Evolutionary conservation across 2,113 vertebrate species (phyloP).

Genomic region (Anolis sagrei): DNA sequence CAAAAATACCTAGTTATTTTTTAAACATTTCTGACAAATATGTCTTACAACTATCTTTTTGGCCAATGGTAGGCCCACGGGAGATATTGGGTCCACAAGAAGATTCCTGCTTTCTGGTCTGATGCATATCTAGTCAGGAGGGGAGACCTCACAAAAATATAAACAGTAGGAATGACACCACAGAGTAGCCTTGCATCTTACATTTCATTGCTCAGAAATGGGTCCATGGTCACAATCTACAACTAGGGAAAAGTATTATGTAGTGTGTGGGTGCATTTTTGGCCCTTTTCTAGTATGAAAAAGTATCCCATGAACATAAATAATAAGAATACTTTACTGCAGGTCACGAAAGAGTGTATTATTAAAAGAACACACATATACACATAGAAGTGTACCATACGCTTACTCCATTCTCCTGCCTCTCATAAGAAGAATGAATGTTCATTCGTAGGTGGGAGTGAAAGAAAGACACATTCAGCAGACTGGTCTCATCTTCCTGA

Average conservation of each 20-base stretch:
- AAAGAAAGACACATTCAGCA: background rate
- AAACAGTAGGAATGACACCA: background rate
- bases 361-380: background rate
- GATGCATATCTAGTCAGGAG: background rate
- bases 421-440: background rate
- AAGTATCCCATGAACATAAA: background rate
- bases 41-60: background rate
- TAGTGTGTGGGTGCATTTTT: background rate
- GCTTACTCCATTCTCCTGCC: background rate
- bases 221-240: background rate
- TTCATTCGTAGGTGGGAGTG: background rate
- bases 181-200: background rate
- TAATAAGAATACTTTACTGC: background rate
- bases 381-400: background rate
- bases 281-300: too few relatives aligned
- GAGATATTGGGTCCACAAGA: background rate
- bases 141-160: background rate
- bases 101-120: background rate
- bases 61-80: background rate
- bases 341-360: background rate
- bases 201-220: background rate
- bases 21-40: too few relatives aligned
- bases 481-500: background rate
- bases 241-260: background rate
- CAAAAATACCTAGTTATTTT: too few relatives aligned